Percentiles rank a stretch among this genome's conserved stretches.
phyloP scores from a whole-genome alignment of 2,113 vertebrate genomes.

The Tringa solitaria region DNA sequence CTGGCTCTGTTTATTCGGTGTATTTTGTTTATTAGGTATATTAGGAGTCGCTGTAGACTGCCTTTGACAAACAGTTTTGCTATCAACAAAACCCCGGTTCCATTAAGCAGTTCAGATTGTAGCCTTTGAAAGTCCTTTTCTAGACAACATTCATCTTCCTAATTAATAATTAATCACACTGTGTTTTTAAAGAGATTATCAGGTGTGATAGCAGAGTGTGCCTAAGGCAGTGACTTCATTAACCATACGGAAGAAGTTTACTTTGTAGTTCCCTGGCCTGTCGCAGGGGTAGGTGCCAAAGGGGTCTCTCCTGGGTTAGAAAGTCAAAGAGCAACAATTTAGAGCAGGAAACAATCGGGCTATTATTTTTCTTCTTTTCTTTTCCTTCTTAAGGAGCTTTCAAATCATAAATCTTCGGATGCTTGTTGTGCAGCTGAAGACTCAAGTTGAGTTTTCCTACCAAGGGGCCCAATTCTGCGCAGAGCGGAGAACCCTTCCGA shows the following conservation, averaged over 20 bases:
- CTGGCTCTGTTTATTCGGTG: neutral
- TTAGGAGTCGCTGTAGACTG: slow-evolving; percentile 35
- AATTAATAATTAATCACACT: slow-evolving; percentile 75
- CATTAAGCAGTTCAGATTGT: slow-evolving; percentile 3
- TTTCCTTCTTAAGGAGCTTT: slow-evolving; percentile 41
- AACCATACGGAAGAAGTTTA: slow-evolving; percentile 58
- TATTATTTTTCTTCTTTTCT: slow-evolving; percentile 10
- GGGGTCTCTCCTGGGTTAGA: slow-evolving; percentile 65
- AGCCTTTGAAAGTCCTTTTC: slow-evolving; percentile 63
- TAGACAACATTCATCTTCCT: slow-evolving; percentile 70
- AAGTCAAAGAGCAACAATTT: slow-evolving; percentile 64
- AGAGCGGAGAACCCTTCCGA: neutral
- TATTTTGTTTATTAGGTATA: slow-evolving; percentile 35
- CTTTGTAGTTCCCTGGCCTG: slow-evolving; percentile 58
- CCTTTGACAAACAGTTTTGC: slow-evolving; percentile 58
- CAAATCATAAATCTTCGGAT: slow-evolving; percentile 52
- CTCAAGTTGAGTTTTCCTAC: slow-evolving; percentile 22
- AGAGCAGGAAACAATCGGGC: slow-evolving; percentile 62
- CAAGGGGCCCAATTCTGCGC: neutral
- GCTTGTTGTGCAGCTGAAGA: slow-evolving; percentile 19
- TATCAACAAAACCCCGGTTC: slow-evolving; percentile 43
- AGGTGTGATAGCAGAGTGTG: slow-evolving; percentile 69
- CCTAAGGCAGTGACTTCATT: slow-evolving; percentile 72
- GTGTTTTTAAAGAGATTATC: slow-evolving; percentile 74
- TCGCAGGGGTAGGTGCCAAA: slow-evolving; percentile 55